phyloP scores from a whole-genome alignment of 2,113 vertebrate genomes.

The Acanthisitta chloris region DNA sequence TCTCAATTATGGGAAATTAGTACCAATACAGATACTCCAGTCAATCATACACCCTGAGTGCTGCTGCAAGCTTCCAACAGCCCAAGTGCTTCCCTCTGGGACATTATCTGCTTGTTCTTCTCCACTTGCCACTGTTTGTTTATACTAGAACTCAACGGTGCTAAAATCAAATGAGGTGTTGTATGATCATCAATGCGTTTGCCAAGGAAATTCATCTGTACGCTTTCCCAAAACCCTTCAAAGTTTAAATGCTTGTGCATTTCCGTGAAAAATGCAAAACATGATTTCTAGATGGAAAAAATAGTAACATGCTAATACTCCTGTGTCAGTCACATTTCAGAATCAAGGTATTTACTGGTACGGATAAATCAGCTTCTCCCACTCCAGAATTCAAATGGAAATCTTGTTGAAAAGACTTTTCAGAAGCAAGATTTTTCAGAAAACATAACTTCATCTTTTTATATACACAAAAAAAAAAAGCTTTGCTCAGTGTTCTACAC shows the following conservation, averaged over 20 bases:
- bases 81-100: not conserved
- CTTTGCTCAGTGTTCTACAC: not conserved
- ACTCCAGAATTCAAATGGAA: not conserved
- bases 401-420: not conserved
- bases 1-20: not conserved
- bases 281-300: not conserved
- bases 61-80: not conserved
- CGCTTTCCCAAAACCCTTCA: not conserved
- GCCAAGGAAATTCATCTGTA: not conserved
- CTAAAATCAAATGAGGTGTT: not conserved
- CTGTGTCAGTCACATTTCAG: not conserved
- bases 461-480: not conserved
- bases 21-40: not conserved
- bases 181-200: not conserved
- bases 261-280: not conserved
- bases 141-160: not conserved
- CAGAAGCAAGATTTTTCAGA: not conserved
- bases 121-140: not conserved
- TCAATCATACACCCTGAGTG: not conserved
- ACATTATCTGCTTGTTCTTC: not conserved
- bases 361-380: not conserved
- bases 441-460: not conserved
- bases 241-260: not conserved
- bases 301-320: not conserved
- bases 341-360: not conserved